phyloP scores from a whole-genome alignment of 2,888 invertebrate genomes.

The Ophion costatus region DNA sequence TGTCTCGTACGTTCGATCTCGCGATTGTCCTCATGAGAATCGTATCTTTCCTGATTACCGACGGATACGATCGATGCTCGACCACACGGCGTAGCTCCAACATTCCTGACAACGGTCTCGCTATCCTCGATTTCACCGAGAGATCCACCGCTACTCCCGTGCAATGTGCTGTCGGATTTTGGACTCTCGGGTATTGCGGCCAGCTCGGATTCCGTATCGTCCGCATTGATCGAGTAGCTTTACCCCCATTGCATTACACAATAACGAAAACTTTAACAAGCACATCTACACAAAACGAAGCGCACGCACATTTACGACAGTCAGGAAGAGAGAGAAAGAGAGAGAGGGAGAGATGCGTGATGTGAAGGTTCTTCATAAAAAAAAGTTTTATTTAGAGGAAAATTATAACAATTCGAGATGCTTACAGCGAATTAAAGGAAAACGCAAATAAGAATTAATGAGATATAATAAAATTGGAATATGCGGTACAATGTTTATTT shows the following conservation, averaged over 20 bases:
- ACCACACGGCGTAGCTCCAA: constrained; percentile 64
- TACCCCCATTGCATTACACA: constrained; percentile 74
- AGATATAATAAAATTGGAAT: constrained; percentile 37
- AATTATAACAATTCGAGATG: constrained; percentile 14
- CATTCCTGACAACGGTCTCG: constrained; percentile 69
- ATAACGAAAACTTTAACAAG: constrained; percentile 76
- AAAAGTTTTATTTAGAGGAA: not conserved
- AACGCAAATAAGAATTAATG: constrained; percentile 52
- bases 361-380: constrained; percentile 17
- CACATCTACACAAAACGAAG: constrained; percentile 72
- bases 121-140: constrained; percentile 80
- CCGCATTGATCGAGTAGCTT: constrained; percentile 87
- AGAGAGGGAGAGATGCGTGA: constrained; percentile 7
- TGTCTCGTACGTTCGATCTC: constrained; percentile 64
- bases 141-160: constrained; percentile 86
- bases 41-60: constrained; percentile 83
- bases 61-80: constrained; percentile 60
- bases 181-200: constrained; percentile 96
- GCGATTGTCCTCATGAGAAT: constrained; percentile 57
- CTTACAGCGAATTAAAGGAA: constrained; percentile 51
- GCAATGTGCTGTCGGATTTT: constrained; percentile 93
- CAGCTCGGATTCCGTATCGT: constrained; percentile 94
- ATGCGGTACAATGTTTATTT: constrained; percentile 16
- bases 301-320: constrained; percentile 67
- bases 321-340: constrained; percentile 19